Conservation (phyloP, 2,888 invertebrate genomes). For the Ophion costatus region DNA sequence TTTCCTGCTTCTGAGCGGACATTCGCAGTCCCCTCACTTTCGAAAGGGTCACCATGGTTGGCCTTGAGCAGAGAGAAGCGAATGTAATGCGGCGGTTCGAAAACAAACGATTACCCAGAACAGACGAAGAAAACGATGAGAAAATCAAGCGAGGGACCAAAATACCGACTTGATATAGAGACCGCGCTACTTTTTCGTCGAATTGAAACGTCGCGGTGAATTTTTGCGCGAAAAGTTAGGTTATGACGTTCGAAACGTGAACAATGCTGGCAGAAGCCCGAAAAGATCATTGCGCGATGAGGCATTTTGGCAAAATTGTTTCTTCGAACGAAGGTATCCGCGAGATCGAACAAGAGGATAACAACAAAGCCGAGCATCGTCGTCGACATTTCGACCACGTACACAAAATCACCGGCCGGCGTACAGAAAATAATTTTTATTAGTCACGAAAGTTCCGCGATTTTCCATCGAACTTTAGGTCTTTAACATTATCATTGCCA, state of each 20-base stretch:
- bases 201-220: not conserved
- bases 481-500: too few species aligned
- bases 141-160: not conserved
- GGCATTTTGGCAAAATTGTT: not conserved
- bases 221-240: conserved; percentile 41
- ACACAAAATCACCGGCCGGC: conserved; percentile 76
- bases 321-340: not conserved
- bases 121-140: not conserved
- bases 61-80: conserved; percentile 52
- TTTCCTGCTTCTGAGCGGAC: conserved; percentile 92
- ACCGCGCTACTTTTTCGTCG: not conserved
- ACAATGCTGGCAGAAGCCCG: not conserved
- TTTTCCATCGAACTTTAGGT: not conserved
- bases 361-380: conserved; percentile 28
- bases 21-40: conserved; percentile 83
- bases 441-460: not conserved
- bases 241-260: conserved; percentile 23
- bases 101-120: not conserved
- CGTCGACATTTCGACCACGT: conserved; percentile 74
- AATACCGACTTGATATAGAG: not conserved
- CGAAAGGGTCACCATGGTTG: conserved; percentile 79
- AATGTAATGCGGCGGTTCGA: not conserved
- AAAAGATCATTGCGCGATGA: conserved; percentile 22
- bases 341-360: conserved; percentile 26
- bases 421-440: conserved; percentile 5